Evolutionary conservation across 2,113 vertebrate species (phyloP).

Genomic region (Balaenoptera acutorostrata): DNA sequence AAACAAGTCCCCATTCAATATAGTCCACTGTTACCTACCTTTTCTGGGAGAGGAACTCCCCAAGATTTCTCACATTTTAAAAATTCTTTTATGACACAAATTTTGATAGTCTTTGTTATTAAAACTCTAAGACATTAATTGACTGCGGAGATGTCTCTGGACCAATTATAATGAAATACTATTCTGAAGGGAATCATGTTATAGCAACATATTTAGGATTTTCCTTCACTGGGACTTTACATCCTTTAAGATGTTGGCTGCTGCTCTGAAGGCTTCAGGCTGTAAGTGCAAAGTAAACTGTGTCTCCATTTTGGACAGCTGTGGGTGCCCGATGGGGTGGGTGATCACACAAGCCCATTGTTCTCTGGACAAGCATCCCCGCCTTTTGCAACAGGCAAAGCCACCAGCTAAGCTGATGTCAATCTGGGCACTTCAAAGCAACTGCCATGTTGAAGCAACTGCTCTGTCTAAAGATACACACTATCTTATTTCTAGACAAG

Average conservation of each 20-base stretch:
- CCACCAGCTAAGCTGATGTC: conserved; percentile 54
- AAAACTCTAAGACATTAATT: not conserved
- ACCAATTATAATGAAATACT: not conserved
- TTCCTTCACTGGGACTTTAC: not conserved
- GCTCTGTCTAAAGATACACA: conserved; percentile 50
- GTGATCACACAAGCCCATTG: conserved; percentile 39
- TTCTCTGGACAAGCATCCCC: not conserved
- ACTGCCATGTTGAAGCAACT: conserved; percentile 73
- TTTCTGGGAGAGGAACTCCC: not conserved
- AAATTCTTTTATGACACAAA: not conserved
- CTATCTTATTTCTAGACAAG: conserved; percentile 52
- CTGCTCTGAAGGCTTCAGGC: not conserved
- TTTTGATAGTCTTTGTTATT: not conserved
- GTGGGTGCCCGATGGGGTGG: not conserved
- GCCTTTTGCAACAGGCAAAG: not conserved
- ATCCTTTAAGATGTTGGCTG: not conserved
- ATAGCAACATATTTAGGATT: not conserved
- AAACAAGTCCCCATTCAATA: not conserved
- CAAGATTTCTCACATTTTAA: not conserved
- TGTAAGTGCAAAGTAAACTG: not conserved
- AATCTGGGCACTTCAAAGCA: conserved; percentile 38
- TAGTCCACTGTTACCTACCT: not conserved
- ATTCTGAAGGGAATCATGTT: rapidly evolving
- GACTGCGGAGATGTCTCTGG: not conserved
- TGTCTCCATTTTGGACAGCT: conserved; percentile 59